Evolutionary conservation across 1,140 invertebrate species (phyloP).

Genomic region (Nixonia krombeini): DNA sequence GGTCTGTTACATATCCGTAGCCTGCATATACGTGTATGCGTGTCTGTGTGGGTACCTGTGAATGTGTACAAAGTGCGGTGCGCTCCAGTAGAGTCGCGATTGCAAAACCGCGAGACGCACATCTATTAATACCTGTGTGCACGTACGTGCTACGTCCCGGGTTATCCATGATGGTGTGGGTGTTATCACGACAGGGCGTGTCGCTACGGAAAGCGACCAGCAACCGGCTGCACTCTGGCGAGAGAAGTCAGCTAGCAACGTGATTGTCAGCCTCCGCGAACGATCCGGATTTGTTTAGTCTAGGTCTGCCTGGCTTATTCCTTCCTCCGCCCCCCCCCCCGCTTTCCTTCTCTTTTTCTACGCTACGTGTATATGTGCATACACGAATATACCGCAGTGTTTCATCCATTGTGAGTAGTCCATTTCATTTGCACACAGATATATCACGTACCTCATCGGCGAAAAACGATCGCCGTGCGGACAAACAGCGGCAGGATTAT

Average conservation of each 20-base stretch:
- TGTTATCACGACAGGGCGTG: conserved; percentile 70
- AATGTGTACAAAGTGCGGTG: background rate
- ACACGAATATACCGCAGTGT: background rate
- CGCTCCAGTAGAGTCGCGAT: conserved; percentile 45
- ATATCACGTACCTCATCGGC: no score
- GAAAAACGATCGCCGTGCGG: no score
- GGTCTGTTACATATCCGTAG: no score
- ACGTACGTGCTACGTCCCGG: conserved; percentile 16
- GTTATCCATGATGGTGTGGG: conserved; percentile 66
- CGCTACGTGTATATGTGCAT: no score
- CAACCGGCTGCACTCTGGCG: conserved; percentile 43
- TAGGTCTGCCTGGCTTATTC: conserved; percentile 34
- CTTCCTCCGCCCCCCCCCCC: conserved; percentile 5
- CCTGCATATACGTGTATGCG: conserved; percentile 1
- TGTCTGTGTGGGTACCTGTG: conserved; percentile 5
- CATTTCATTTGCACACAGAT: no score
- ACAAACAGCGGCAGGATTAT: no score
- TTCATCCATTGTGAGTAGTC: no score
- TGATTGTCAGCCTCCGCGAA: conserved; percentile 57
- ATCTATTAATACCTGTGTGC: conserved; percentile 59
- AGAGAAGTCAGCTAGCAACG: conserved; percentile 38
- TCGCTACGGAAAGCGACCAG: conserved; percentile 59
- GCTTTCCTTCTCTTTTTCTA: no score
- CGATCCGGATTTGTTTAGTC: conserved; percentile 50
- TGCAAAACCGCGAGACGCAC: conserved; percentile 65